phyloP scores from a whole-genome alignment of 2,113 vertebrate genomes.

The Rhinolophus ferrumequinum region DNA sequence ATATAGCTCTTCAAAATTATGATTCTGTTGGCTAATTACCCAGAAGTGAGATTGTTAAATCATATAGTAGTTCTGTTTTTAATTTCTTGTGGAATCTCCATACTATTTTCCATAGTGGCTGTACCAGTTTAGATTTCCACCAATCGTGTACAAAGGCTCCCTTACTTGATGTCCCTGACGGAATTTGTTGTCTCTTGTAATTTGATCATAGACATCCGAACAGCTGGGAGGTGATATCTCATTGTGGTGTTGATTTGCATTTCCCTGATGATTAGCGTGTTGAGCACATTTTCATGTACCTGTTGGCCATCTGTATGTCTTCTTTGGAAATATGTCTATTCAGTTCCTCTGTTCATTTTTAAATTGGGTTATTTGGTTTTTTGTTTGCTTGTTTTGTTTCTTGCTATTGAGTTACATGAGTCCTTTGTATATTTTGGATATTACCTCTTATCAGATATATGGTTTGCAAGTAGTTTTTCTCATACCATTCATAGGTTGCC shows the following conservation, averaged over 20 bases:
- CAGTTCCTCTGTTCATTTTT: neutral
- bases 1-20: neutral
- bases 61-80: neutral
- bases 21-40: neutral
- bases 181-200: neutral
- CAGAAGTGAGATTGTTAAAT: neutral
- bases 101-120: neutral
- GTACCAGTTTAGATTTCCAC: neutral
- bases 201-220: neutral
- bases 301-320: neutral
- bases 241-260: neutral
- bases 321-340: neutral
- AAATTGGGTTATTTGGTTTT: neutral
- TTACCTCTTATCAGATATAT: neutral
- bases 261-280: neutral
- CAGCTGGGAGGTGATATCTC: neutral
- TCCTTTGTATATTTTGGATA: neutral
- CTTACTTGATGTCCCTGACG: neutral
- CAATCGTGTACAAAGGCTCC: too few relatives aligned
- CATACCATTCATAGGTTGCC: neutral
- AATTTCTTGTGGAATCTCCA: neutral
- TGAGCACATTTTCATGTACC: neutral
- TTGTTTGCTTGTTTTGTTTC: neutral
- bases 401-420: neutral
- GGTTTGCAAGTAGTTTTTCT: neutral